Conservation (phyloP, 2,888 invertebrate genomes). For the Lasioglossum villosulum region DNA sequence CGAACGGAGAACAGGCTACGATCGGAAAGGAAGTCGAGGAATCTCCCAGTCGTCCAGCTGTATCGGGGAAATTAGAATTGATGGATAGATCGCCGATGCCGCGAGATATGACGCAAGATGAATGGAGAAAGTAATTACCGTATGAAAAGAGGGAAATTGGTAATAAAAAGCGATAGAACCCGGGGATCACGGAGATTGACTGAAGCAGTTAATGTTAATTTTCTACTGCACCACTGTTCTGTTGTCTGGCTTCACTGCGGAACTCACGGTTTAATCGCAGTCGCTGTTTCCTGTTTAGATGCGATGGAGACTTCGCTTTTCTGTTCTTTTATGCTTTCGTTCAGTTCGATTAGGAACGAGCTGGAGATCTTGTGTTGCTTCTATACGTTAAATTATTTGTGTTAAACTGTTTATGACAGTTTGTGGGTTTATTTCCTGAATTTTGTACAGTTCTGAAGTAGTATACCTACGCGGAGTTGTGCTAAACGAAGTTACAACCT, state of each 20-base stretch:
- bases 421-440: neutral
- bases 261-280: neutral
- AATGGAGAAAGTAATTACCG: neutral
- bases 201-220: neutral
- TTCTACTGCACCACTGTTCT: neutral
- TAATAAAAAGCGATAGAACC: neutral
- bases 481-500: too few relatives aligned
- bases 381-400: neutral
- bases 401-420: neutral
- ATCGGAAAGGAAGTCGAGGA: neutral
- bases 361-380: neutral
- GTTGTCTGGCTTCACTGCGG: neutral
- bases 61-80: neutral
- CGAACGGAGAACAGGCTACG: neutral
- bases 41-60: neutral
- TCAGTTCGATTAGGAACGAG: neutral
- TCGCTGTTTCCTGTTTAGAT: neutral
- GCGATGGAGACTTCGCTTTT: neutral
- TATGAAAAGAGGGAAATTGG: neutral
- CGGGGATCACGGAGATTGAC: neutral
- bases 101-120: constrained; percentile 1
- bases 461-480: too few relatives aligned
- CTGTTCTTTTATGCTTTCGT: neutral
- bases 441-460: neutral
- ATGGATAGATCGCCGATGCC: neutral